phyloP scores from a whole-genome alignment of 2,888 invertebrate species.

The Timema podura region DNA sequence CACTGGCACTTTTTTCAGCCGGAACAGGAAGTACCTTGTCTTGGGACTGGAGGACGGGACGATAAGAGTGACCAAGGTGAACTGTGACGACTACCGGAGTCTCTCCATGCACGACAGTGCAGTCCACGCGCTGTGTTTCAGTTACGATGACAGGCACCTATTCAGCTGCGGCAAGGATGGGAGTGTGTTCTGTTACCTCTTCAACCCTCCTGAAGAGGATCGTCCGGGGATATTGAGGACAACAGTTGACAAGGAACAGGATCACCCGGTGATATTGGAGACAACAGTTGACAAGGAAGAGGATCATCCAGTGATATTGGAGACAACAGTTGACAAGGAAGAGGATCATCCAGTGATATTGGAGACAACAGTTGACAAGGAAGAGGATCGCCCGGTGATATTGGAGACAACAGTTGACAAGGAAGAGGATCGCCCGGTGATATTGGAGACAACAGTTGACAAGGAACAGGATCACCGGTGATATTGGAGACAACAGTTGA shows the following conservation, averaged over 20 bases:
- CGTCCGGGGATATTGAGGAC: neutral
- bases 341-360: too few relatives aligned
- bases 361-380: too few relatives aligned
- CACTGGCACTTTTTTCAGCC: constrained; percentile 40
- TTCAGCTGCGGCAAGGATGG: constrained; percentile 69
- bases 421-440: too few relatives aligned
- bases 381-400: too few relatives aligned
- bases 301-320: too few relatives aligned
- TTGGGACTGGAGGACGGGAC: constrained; percentile 60
- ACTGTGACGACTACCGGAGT: constrained; percentile 58
- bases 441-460: too few relatives aligned
- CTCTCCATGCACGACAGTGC: constrained; percentile 73
- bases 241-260: neutral
- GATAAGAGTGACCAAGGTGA: constrained; percentile 53
- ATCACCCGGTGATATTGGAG: too few relatives aligned
- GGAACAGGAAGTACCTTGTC: constrained; percentile 50
- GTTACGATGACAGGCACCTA: constrained; percentile 51
- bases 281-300: too few relatives aligned
- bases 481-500: too few relatives aligned
- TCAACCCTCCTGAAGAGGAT: neutral
- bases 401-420: too few relatives aligned
- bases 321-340: too few relatives aligned
- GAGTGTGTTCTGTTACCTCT: constrained; percentile 66
- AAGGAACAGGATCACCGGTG: too few relatives aligned
- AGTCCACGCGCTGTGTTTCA: constrained; percentile 60